Evolutionary conservation across 1,140 invertebrate genomes (phyloP), one percentile per base, ranked within the genome.

Genomic region (Psilanteris sp.): DNA sequence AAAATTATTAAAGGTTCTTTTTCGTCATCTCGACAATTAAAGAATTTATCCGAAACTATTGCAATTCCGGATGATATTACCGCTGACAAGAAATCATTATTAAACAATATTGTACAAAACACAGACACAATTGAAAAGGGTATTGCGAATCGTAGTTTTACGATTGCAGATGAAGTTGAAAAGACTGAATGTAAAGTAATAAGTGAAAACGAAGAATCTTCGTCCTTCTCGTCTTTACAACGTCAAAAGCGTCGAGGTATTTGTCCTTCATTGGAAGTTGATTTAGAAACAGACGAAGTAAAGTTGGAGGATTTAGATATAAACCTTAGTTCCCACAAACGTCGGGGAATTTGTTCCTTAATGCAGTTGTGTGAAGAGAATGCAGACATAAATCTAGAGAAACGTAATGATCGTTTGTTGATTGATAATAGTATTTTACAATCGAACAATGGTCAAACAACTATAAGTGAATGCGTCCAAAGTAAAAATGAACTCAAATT

Each of bases 171-270:
- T 13, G 83, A 84, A 20, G 26, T 48, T 1, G 81, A 83, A 43
- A 62, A 22, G 20, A 52, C 71, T 2, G 61, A 77, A 44, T 62
- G 48, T 11, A 55, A 55, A 55, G 15, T 54, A 7, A 22, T 54
- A 0, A 46, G 16, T 16, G 44, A 73, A 52, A 68, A 31, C n/a
- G 37, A 59, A 18, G 66, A 80, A 26, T 48, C 52, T 0, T 14
- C 44, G 0, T 43, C 48, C 0, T 34, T 70, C 34, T 61, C 46
- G 3, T 71, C 72, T 15, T 66, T 89, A 7, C 88, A 88, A 70
- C 77, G 89, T 32, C 89, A 90, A 72, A 91, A 91, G 77, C 87
- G 90, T 1, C 79, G 90, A 34, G 90, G 89, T 2, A 90, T 91
- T 61, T 91, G 90, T 82, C 89, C 90, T 2, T 89, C 89, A 2